Evolutionary conservation across 1,140 invertebrate species (phyloP).

Genomic region (Drosophila varians): DNA sequence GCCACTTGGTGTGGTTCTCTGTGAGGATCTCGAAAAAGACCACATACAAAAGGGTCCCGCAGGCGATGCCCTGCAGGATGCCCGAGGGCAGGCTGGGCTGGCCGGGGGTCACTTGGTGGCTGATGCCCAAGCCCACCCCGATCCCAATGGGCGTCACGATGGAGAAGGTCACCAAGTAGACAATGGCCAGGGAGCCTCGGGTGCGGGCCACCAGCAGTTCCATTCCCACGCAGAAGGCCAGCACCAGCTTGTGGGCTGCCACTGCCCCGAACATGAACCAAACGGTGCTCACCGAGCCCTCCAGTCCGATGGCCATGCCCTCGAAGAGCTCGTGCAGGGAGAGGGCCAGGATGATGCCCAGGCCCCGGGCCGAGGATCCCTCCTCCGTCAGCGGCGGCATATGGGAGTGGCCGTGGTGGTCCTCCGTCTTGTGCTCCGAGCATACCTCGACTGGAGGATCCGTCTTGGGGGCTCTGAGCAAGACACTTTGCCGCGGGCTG

Average conservation of each 20-base stretch:
- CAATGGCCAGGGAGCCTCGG: constrained; percentile 85
- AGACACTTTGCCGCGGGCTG: constrained; percentile 59
- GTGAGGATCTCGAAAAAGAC: constrained; percentile 96
- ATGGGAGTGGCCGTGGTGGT: constrained; percentile 84
- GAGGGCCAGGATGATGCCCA: constrained; percentile 93
- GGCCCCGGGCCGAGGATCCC: constrained; percentile 87
- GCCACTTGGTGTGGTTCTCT: constrained; percentile 88
- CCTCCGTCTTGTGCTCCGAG: constrained; percentile 8
- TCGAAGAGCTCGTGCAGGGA: constrained; percentile 96
- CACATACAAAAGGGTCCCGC: constrained; percentile 94
- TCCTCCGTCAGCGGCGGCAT: constrained; percentile 77
- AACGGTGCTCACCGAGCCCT: constrained; percentile 87
- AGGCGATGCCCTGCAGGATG: constrained; percentile 92
- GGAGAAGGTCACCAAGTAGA: constrained; percentile 91
- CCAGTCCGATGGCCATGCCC: constrained; percentile 94
- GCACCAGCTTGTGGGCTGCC: constrained; percentile 95
- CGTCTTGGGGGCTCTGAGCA: constrained; percentile 14
- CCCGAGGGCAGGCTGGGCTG: constrained; percentile 86
- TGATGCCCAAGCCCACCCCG: constrained; percentile 88
- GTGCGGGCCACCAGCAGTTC: constrained; percentile 89
- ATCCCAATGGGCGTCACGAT: constrained; percentile 92
- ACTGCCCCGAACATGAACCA: constrained; percentile 94
- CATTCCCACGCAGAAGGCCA: constrained; percentile 93
- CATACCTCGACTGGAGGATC: not conserved
- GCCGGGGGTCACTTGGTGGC: constrained; percentile 85